Evolutionary conservation across 1,140 invertebrate genomes (phyloP).

Genomic region (Drosophila repletoides): DNA sequence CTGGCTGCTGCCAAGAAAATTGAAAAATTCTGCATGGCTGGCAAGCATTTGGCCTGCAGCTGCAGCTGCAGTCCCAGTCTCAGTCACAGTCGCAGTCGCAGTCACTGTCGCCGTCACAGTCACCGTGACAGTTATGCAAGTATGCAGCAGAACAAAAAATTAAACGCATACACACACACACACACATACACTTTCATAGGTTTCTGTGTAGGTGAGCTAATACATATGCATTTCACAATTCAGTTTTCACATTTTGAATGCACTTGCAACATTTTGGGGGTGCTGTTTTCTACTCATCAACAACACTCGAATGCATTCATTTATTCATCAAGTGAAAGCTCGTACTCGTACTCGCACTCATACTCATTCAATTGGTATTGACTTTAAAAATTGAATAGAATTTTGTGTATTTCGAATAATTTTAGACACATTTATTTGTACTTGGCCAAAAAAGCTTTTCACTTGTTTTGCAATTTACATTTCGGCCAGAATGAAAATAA

Average conservation of each 20-base stretch:
- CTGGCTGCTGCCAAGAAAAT: slow-evolving; percentile 66
- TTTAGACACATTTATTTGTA: too few relatives aligned
- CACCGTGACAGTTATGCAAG: not conserved
- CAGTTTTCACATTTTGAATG: too few relatives aligned
- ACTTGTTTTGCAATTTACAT: too few relatives aligned
- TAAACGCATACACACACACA: not conserved
- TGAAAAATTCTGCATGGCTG: slow-evolving; percentile 67
- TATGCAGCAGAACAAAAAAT: not conserved
- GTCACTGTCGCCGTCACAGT: slow-evolving; percentile 35
- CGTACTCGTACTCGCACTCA: not conserved
- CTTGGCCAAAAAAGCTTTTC: too few relatives aligned
- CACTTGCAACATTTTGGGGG: not conserved
- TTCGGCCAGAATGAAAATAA: not conserved
- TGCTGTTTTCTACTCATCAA: not conserved
- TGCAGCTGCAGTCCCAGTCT: slow-evolving; percentile 10
- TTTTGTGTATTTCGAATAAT: not conserved
- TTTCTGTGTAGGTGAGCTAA: not conserved
- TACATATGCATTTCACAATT: not conserved
- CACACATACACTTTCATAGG: not conserved
- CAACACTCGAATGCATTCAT: not conserved
- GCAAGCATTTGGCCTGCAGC: slow-evolving; percentile 50
- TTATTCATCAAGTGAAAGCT: not conserved
- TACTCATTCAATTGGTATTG: not conserved
- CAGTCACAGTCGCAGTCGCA: slow-evolving; percentile 7
- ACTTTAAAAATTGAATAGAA: not conserved